Evolutionary conservation across 2,113 vertebrate species (phyloP), one percentile per base, ranked within the genome.

Genomic region (Megaceryle maxima): DNA sequence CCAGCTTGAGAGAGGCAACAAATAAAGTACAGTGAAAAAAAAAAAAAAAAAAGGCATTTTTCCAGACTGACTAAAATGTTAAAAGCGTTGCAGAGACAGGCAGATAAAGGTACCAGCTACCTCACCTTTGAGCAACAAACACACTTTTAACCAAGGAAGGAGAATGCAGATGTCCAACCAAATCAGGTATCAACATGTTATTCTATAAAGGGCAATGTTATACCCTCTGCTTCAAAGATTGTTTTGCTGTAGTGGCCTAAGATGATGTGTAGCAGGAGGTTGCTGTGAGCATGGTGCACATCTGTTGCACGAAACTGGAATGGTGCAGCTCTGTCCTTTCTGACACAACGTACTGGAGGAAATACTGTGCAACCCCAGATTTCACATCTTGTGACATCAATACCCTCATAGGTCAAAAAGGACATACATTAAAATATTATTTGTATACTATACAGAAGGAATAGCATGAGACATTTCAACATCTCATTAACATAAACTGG

Each of bases 231-330:
- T 37, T 57, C 8, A 51, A 83, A 77, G 50, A 67, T 25, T 15
- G 46, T 24, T 80, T 83, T 78, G 70, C 43, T 74, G 55, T 1
- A 43, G 19, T 44, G 41, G 46, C 43, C 74, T 73, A n/a, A 50
- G 41, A 73, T 11, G 37, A 80, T 0, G 0, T 1, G 25, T 4
- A 79, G 63, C 59, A 80, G 59, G 68, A 77, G 21, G 31, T 5
- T 85, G 44, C 37, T 39, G 46, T 21, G 33, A 79, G 41, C 19
- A 9, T 3, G 8, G 60, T n/a, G 53, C 13, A 2, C 28, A 44
- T n/a, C 50, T 79, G 28, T 35, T n/a, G 67, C 55, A 74, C 12
- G 53, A 28, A 77, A 44, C 10, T 33, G 24, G 25, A 66, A 67
- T 6, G 10, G 28, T 21, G 29, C 17, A 24, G 37, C 21, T 84